Percentiles rank a stretch among this genome's conserved stretches.
Conservation (phyloP, 2,797 vertebrate species). For the Peromyscus nudipes region DNA sequence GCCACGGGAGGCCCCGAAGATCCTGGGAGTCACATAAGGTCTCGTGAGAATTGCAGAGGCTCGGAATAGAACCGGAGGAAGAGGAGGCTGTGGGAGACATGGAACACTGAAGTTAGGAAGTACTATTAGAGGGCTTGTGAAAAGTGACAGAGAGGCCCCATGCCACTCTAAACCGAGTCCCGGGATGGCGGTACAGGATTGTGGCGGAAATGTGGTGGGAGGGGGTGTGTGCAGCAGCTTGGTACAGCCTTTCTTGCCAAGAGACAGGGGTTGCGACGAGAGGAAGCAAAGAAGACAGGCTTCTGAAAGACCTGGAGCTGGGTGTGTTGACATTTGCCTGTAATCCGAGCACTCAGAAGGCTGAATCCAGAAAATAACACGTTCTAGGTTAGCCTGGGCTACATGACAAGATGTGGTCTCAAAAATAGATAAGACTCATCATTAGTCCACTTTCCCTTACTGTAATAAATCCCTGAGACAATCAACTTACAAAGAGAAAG, state of each 20-base stretch:
- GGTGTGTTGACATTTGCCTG: not conserved
- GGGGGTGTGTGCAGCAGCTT: too few species aligned
- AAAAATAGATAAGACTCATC: not conserved
- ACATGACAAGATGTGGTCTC: not conserved
- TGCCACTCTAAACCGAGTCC: too few species aligned
- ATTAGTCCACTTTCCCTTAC: not conserved
- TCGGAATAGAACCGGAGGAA: not conserved
- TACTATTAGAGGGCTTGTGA: not conserved
- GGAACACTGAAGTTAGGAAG: not conserved
- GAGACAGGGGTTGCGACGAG: not conserved
- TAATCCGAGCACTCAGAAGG: not conserved
- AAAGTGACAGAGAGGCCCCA: not conserved
- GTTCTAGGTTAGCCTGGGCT: not conserved
- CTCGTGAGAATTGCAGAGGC: not conserved
- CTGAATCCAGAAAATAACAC: not conserved
- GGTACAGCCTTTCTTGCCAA: not conserved
- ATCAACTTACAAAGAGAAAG: not conserved
- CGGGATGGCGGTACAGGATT: fast-evolving
- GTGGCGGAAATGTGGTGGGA: not conserved
- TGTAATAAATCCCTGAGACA: not conserved
- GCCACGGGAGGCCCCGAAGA: not conserved
- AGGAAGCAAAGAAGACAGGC: not conserved
- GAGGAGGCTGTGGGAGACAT: not conserved
- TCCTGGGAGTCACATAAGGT: not conserved
- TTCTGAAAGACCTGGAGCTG: not conserved